A percentile compares a stretch with the other conserved stretches of the same genome.
These are phyloP conservation scores for Telmatherina bonti DNA, from an alignment of 2,797 vertebrate genomes.

Conservation along the genomic window DNA sequence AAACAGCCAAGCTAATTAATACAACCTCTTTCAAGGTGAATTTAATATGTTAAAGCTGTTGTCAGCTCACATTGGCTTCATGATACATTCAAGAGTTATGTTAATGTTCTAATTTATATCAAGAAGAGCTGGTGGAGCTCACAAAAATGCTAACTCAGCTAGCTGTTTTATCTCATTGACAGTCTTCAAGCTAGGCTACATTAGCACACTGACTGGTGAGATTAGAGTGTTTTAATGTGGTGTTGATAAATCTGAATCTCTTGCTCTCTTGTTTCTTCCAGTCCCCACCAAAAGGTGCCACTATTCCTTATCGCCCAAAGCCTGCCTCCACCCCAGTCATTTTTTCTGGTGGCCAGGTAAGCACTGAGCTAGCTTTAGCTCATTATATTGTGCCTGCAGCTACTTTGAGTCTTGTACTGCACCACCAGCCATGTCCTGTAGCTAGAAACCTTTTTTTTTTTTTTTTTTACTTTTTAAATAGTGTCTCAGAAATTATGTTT, in stretches of 20 bases:
- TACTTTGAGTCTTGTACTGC: conserved; percentile 89
- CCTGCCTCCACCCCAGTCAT: conserved; percentile 99
- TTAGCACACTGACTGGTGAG: conserved; percentile 1
- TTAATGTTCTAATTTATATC: neutral
- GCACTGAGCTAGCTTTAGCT: conserved; percentile 99
- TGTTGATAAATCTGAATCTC: conserved; percentile 66
- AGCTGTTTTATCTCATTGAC: neutral
- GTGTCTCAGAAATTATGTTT: no score
- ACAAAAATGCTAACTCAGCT: neutral
- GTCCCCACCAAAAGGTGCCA: conserved; percentile 99
- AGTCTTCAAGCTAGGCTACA: neutral
- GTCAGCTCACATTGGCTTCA: neutral
- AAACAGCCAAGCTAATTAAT: neutral
- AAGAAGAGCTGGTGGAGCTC: no score
- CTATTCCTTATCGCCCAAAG: conserved; percentile 99
- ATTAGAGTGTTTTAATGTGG: conserved; percentile 8
- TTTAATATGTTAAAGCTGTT: neutral
- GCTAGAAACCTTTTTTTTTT: conserved; percentile 1
- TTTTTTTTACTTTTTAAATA: no score
- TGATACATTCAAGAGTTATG: no score
- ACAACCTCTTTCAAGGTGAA: neutral
- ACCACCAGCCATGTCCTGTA: conserved; percentile 90
- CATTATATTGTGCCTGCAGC: conserved; percentile 36
- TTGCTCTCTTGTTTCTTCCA: conserved; percentile 86
- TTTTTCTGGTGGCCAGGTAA: conserved; percentile 99